phyloP scores from a whole-genome alignment of 2,888 invertebrate genomes.

The Tanytarsus gracilentus region DNA sequence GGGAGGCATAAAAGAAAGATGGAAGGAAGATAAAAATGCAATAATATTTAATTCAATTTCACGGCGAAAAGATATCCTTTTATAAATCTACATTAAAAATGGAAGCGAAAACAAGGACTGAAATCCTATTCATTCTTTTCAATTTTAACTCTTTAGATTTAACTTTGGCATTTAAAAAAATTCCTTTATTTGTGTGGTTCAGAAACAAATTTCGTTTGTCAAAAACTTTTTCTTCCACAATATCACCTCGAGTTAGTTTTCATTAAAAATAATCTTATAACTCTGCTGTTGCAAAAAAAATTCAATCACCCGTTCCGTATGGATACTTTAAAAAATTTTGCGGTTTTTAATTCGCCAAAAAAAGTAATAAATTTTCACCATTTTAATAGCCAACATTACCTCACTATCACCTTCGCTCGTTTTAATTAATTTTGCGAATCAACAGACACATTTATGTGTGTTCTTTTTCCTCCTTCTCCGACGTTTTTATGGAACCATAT shows the following conservation, averaged over 20 bases:
- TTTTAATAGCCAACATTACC: too few relatives aligned
- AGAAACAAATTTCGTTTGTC: constrained; percentile 22
- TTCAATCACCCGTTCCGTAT: too few relatives aligned
- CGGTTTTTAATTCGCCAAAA: too few relatives aligned
- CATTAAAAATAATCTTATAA: neutral
- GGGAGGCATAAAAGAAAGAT: too few relatives aligned
- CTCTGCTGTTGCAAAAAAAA: neutral
- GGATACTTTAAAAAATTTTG: too few relatives aligned
- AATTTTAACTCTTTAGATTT: too few relatives aligned
- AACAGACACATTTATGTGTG: neutral
- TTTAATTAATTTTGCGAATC: constrained; percentile 6
- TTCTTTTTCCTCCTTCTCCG: neutral
- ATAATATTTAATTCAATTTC: constrained; percentile 27
- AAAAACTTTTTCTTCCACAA: constrained; percentile 15
- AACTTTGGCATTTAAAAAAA: too few relatives aligned
- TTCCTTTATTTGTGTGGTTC: neutral
- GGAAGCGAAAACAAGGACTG: constrained; percentile 10
- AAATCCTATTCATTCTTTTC: neutral
- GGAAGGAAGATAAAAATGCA: constrained; percentile 23
- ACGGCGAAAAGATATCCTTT: constrained; percentile 18
- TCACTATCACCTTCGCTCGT: too few relatives aligned
- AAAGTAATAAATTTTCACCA: too few relatives aligned
- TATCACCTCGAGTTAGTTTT: constrained; percentile 20
- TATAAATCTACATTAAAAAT: constrained; percentile 4
- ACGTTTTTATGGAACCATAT: neutral